These are phyloP conservation scores for Nemurella pictetii DNA, from an alignment of 2,888 invertebrate species.

Conservation along the genomic window DNA sequence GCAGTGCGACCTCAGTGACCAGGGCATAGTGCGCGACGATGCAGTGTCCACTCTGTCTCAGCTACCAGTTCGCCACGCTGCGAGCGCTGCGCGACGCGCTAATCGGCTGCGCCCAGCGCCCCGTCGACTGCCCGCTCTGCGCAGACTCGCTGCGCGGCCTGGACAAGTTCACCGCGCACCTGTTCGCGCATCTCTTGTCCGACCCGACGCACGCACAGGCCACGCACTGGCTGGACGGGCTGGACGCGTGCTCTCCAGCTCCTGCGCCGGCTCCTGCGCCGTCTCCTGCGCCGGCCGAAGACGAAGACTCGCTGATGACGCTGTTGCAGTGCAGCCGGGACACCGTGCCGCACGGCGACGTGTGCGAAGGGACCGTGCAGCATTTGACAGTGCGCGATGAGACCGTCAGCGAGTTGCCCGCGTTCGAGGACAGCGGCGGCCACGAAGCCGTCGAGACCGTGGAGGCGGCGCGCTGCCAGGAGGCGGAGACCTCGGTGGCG, in stretches of 20 bases:
- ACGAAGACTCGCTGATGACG: background rate
- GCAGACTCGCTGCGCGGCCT: constrained; percentile 73
- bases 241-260: background rate
- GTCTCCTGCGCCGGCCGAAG: background rate
- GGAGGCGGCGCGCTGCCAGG: background rate
- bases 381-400: background rate
- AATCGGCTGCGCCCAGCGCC: constrained; percentile 74
- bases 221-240: too few relatives aligned
- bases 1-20: constrained; percentile 39
- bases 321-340: background rate
- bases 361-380: background rate
- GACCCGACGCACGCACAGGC: constrained; percentile 24
- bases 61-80: constrained; percentile 71
- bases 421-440: background rate
- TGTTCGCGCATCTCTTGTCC: constrained; percentile 70
- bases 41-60: constrained; percentile 76
- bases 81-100: constrained; percentile 71
- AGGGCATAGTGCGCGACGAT: constrained; percentile 54
- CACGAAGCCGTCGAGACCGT: background rate
- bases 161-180: constrained; percentile 81
- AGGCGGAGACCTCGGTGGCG: background rate
- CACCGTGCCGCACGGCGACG: background rate
- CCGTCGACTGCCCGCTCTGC: constrained; percentile 76
- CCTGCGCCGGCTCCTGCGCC: background rate
- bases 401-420: background rate